These are phyloP conservation scores for Tachycineta bicolor DNA, from an alignment of 2,113 vertebrate species.

Conservation along the genomic window DNA sequence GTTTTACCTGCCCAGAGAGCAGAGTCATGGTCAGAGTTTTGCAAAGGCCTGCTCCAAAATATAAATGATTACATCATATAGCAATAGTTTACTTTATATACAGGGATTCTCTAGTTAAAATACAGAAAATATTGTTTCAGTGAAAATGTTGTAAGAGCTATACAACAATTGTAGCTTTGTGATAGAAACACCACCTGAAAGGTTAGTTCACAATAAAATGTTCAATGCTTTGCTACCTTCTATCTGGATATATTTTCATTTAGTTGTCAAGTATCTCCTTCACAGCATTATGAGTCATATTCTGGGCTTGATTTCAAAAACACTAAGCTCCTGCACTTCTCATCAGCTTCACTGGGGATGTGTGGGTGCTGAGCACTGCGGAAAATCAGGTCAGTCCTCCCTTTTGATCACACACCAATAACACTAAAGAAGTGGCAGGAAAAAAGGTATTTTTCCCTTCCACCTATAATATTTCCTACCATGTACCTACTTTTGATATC, in stretches of 20 bases:
- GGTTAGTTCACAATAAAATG: conserved; percentile 65
- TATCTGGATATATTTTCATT: conserved; percentile 19
- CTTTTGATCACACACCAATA: conserved; percentile 38
- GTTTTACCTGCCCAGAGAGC: neutral
- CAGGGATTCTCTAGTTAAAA: neutral
- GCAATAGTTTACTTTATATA: neutral
- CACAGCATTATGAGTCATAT: conserved; percentile 38
- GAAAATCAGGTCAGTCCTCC: conserved; percentile 57
- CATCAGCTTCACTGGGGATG: conserved; percentile 29
- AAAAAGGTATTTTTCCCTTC: neutral
- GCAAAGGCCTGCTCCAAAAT: neutral
- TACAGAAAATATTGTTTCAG: conserved; percentile 24
- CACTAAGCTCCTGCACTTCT: conserved; percentile 37
- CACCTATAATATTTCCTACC: neutral
- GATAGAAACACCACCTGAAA: neutral
- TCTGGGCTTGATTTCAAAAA: conserved; percentile 50
- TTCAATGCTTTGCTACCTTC: conserved; percentile 24
- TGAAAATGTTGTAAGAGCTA: conserved; percentile 43
- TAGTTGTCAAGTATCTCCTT: conserved; percentile 29
- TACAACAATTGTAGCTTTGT: conserved; percentile 24
- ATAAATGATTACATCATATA: neutral
- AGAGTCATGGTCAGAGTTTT: neutral
- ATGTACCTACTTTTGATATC: neutral
- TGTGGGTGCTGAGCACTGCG: conserved; percentile 35
- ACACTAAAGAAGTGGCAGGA: neutral